Base-by-base conservation (phyloP, 2,888 invertebrate genomes). In the Caenorhabditis plicata region DNA sequence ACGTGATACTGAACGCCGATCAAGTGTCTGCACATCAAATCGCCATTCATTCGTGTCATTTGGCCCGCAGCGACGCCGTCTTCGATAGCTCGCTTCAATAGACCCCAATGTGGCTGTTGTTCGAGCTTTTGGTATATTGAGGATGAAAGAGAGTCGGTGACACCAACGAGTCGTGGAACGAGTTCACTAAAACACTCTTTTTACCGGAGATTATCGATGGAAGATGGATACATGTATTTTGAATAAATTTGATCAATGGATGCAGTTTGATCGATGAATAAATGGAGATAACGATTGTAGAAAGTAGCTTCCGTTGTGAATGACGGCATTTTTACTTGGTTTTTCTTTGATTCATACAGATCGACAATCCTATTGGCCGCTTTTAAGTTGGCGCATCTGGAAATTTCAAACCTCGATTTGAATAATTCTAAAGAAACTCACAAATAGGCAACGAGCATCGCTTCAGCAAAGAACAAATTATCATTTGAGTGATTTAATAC, bases 91-190 rank as follows among this genome's bases (percentile, higher is more conserved):
- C 75, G 62, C 20, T 46, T 43, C n/a, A 71, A 32, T 13, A 72
- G 54, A n/a, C 56, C 20, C 71, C 70, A 72, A 42, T 42, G 17
- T 17, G 29, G 4, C 31, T 42, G 29, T n/a, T 19, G 27, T 36
- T 54, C 20, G 4, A 74, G 23, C 27, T 62, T 63, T 17, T 58
- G 48, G 36, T 51, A 48, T 5, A 75, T 35, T 4, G 40, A 33
- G 0, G 25, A n/a, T 19, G 52, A 60, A n/a, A 75, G 42, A 1
- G 47, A 36, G 3, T 64, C 47, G 29, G 56, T 62, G 23, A 67
- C 65, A 3, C 73, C 74, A n/a, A 77, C 73, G 3, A 71, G 47
- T 13, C 71, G 43, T 1, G 77, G 77, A 9, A 77, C 74, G 25
- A 68, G 48, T 8, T 53, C 23, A 20, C 44, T 44, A 33, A 43